Conservation (phyloP, 2,113 vertebrate genomes). For the Leucosticte australis region DNA sequence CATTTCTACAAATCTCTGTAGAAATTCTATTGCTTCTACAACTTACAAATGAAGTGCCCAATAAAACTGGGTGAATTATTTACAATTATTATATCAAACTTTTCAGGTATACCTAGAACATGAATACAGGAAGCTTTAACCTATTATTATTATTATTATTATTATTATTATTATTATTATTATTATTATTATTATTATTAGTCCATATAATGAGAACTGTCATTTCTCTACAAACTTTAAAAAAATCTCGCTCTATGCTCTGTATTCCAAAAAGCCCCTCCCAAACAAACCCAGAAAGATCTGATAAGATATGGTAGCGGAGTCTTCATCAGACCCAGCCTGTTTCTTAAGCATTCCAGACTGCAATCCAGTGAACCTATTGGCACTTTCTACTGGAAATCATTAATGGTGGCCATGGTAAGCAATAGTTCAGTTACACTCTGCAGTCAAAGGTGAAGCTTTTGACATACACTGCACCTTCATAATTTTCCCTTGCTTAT, state of each 20-base stretch:
- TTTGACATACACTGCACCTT: neutral
- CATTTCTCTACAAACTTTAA: neutral
- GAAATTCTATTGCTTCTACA: neutral
- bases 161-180: neutral
- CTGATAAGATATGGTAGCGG: neutral
- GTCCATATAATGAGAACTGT: neutral
- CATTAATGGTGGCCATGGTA: neutral
- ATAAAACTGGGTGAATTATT: neutral
- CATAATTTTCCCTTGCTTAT: neutral
- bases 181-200: neutral
- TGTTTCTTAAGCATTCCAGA: neutral
- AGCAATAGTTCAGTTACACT: neutral
- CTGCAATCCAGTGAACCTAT: neutral
- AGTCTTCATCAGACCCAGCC: neutral
- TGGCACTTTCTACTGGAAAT: neutral
- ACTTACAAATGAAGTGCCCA: neutral
- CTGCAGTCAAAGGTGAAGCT: neutral
- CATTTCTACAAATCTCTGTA: neutral
- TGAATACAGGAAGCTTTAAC: neutral
- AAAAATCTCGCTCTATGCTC: fast-evolving
- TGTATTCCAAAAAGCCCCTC: neutral
- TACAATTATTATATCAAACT: neutral
- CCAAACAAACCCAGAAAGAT: neutral
- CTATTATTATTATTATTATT: neutral
- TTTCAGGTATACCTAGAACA: neutral